Evolutionary conservation across 2,113 vertebrate genomes (phyloP), one percentile per base, ranked within the genome.

Genomic region (Phycodurus eques): DNA sequence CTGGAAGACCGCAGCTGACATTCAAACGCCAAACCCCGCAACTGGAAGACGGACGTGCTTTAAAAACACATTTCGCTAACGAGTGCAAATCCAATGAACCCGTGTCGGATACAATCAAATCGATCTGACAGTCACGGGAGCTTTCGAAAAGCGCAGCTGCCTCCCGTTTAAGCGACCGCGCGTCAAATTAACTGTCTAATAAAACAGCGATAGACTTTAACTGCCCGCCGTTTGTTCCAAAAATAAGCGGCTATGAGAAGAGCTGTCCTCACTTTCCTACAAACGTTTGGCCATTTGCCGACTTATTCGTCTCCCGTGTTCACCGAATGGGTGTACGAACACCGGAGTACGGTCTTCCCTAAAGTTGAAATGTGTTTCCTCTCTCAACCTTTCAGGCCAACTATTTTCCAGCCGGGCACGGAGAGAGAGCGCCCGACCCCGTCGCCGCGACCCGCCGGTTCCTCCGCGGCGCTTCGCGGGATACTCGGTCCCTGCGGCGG

Each of bases 401-500:
- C 82, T 84, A 85, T 87, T 90, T 83, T 77, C 35, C 72, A 88
- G 86, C 83, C 61, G 76, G 83, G 71, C 76, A 80, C 66, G 2
- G 31, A 76, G 71, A 85, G 72, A 88, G 70, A 44, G 71, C 77
- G 61, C 78, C 80, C 85, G 87, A 85, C 88, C 88, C 73, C 82
- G 88, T 90, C 79, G 51, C 80, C 9, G n/a, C 87, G 87, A 89
- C 90, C 83, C 73, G 62, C 83, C 73, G 83, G 56, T 81, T 85
- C 82, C 62, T 81, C 87, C 80, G 87, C 80, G n/a, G 72, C 57
- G 78, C 90, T 88, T 88, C 80, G 19, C 57, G 72, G 88, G 82
- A 84, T 80, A 71, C 83, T 76, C 19, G 65, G 91, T 94, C 92
- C 93, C 93, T 70, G 88, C 91, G 93, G 93, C 93, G 93, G 92